Base-by-base conservation (phyloP, 1,140 invertebrate genomes). In the Anastrepha obliqua region DNA sequence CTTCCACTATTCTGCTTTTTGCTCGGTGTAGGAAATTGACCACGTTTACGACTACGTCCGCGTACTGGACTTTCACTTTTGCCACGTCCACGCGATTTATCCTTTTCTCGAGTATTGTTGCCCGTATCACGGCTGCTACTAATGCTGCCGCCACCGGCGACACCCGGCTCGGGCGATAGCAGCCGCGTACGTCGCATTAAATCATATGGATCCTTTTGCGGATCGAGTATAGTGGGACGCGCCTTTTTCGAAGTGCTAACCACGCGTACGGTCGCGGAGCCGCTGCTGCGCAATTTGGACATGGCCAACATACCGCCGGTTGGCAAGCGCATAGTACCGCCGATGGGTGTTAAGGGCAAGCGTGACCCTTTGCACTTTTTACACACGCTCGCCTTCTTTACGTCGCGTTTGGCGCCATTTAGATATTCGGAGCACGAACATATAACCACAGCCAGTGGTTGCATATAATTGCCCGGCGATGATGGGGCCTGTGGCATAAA, bases 311-410 rank as follows among this genome's bases (percentile, higher is more conserved):
- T 88, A 29, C 89, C 86, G 90, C 89, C 94, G 86, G 90, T 94
- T 89, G 93, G 95, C 92, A 94, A 95, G 91, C 94, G 94, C 88
- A 94, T 95, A 86, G 92, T 96, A 92, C 93, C 95, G 93, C 74
- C 74, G 90, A 94, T 94, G 93, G 93, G 94, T 92, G 95, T 95
- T 93, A 95, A 94, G 89, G 93, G 95, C 89, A 97, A 93, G 88
- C 96, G 94, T 89, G 96, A 96, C 89, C 96, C 96, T 91, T 96
- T 96, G 93, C 96, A 97, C 94, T 97, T 97, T 93, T 96, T 96
- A 94, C 96, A 97, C 89, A 95, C 94, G 93, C 94, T 94, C 90
- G 95, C 95, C 93, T 96, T 95, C 92, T 96, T 96, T 89, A 94
- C 94, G 88, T 95, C 95, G 92, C 96, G 94, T 90, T 96, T 96